Conservation (phyloP, 1,140 invertebrate species). For the Drosophila athabasca region DNA sequence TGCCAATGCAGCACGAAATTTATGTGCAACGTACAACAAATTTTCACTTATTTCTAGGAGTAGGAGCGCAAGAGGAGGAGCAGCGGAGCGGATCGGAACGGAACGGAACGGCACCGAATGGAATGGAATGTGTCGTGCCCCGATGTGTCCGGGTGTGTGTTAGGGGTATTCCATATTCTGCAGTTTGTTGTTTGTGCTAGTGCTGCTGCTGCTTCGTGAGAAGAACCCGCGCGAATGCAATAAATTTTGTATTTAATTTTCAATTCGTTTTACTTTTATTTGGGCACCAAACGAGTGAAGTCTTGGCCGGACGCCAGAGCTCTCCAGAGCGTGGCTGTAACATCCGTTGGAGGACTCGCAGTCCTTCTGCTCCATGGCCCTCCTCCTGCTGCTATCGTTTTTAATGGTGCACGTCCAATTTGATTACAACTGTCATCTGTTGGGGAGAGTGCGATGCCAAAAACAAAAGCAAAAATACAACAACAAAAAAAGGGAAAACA, state of each 20-base stretch:
- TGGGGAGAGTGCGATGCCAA: constrained; percentile 23
- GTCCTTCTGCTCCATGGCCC: neutral
- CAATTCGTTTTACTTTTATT: constrained; percentile 79
- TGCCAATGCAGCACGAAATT: constrained; percentile 65
- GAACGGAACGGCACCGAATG: neutral
- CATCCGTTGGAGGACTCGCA: constrained; percentile 33
- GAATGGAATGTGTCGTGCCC: constrained; percentile 66
- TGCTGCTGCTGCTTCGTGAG: constrained; percentile 65
- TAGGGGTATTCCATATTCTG: constrained; percentile 44
- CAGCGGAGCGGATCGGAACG: constrained; percentile 1
- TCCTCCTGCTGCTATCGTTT: constrained; percentile 57
- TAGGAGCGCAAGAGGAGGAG: neutral
- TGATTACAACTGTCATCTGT: constrained; percentile 78
- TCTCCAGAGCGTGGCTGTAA: constrained; percentile 51
- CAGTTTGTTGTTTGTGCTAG: constrained; percentile 60
- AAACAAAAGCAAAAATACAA: constrained; percentile 8
- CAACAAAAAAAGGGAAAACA: constrained; percentile 22
- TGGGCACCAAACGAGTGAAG: constrained; percentile 31
- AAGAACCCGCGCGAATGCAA: constrained; percentile 73
- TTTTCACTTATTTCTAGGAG: constrained; percentile 69
- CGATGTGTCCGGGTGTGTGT: constrained; percentile 4
- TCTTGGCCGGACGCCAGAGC: constrained; percentile 56
- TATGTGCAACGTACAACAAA: constrained; percentile 77
- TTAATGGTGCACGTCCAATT: constrained; percentile 79
- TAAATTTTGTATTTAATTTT: constrained; percentile 81